Evolutionary conservation across 2,113 vertebrate species (phyloP).

Genomic region (Psephotus haematonotus): DNA sequence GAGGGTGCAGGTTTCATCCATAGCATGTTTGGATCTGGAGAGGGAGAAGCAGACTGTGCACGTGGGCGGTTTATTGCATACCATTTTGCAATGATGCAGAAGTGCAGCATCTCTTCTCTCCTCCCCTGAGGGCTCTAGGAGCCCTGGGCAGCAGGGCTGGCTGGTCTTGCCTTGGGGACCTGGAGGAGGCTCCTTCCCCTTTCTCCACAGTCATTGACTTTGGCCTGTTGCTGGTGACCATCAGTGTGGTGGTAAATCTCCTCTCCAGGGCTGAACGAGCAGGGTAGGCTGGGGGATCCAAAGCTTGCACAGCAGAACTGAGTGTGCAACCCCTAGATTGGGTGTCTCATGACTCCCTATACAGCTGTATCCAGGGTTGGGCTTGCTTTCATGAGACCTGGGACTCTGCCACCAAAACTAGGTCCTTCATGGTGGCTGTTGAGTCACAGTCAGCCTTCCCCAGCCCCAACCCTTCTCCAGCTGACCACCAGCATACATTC

Average conservation of each 20-base stretch:
- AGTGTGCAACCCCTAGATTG: not conserved
- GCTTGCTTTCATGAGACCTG: not conserved
- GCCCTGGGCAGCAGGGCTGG: not conserved
- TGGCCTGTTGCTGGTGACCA: not conserved
- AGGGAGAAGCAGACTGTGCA: not conserved
- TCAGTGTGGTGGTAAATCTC: not conserved
- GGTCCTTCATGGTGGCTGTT: rapidly evolving
- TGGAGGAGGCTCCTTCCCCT: not conserved
- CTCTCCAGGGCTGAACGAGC: rapidly evolving
- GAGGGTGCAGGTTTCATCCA: not conserved
- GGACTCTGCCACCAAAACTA: not conserved
- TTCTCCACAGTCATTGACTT: not conserved
- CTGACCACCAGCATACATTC: rapidly evolving
- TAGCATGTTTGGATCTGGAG: rapidly evolving
- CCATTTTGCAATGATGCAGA: not conserved
- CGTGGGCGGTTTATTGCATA: not conserved
- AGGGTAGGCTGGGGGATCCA: rapidly evolving
- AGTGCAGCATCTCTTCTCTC: not conserved
- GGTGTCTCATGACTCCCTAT: not conserved
- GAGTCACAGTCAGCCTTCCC: not conserved
- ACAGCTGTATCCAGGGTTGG: rapidly evolving
- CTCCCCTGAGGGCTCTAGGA: not conserved
- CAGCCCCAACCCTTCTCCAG: not conserved
- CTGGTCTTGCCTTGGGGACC: not conserved
- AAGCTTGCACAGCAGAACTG: not conserved